Percentiles rank a stretch among this genome's conserved stretches.
Evolutionary conservation across 2,797 vertebrate genomes (phyloP).

Genomic region (Paguma larvata): DNA sequence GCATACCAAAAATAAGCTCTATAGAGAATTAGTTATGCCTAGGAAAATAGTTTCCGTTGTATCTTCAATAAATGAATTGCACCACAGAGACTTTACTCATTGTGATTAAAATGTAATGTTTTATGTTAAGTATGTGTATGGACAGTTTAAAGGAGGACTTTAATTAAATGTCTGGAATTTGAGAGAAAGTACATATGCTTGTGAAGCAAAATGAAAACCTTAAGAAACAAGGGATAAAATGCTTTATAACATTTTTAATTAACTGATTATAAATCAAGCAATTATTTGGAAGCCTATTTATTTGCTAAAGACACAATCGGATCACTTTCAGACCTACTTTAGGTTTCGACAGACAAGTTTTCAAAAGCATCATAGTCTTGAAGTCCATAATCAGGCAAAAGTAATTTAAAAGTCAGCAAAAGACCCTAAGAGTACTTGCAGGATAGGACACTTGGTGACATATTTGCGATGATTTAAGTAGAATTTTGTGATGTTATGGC

Average conservation of each 20-base stretch:
- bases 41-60: background rate
- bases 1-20: background rate
- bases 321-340: background rate
- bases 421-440: constrained; percentile 13
- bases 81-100: background rate
- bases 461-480: constrained; percentile 52
- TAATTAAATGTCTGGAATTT: constrained; percentile 9
- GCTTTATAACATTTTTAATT: background rate
- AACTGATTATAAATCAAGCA: background rate
- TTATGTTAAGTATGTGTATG: background rate
- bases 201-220: constrained; percentile 29
- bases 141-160: constrained; percentile 51
- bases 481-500: constrained; percentile 55
- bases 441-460: background rate
- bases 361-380: constrained; percentile 27
- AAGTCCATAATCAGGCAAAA: constrained; percentile 49
- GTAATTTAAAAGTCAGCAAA: constrained; percentile 64
- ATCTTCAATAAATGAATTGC: constrained; percentile 24
- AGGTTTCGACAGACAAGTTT: background rate
- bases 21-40: background rate
- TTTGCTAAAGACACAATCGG: constrained; percentile 31
- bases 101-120: constrained; percentile 50
- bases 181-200: background rate
- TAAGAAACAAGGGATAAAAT: background rate
- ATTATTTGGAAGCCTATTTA: background rate